Percentiles rank a stretch among this genome's conserved stretches.
Conservation (phyloP, 2,888 invertebrate species). For the Micoletzkya japonica region DNA sequence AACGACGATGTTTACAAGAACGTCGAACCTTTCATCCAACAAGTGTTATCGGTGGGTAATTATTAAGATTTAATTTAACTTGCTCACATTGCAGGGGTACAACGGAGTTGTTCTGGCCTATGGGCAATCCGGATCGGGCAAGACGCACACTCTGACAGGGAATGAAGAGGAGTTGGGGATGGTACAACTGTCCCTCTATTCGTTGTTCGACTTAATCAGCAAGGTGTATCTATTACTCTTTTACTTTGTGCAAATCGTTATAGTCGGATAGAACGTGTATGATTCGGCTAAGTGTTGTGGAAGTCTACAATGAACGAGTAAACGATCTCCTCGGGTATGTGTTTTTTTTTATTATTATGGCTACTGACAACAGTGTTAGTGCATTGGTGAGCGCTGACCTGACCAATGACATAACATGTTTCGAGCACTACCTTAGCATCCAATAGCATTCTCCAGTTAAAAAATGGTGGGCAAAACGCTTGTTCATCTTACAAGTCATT, state of each 20-base stretch:
- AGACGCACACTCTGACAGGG: conserved; percentile 22
- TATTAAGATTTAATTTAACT: too few species aligned
- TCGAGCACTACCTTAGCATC: too few species aligned
- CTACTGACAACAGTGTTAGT: neutral
- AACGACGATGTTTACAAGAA: neutral
- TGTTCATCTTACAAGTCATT: too few species aligned
- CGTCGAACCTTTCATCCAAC: neutral
- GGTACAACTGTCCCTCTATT: conserved; percentile 1
- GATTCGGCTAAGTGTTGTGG: neutral
- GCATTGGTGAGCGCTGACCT: too few species aligned
- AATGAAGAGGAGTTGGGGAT: neutral
- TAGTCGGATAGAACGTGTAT: conserved; percentile 18
- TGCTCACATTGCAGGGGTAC: conserved; percentile 5
- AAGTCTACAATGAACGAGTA: conserved; percentile 23
- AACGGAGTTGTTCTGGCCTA: conserved; percentile 9
- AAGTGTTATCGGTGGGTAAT: neutral
- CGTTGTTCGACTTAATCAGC: neutral
- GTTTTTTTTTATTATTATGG: neutral
- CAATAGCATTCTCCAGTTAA: too few species aligned
- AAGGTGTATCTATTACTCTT: neutral
- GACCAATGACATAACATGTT: too few species aligned
- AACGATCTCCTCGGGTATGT: conserved; percentile 17
- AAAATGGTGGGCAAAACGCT: too few species aligned
- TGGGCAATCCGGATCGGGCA: conserved; percentile 17
- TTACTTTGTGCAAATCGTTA: neutral